phyloP scores from a whole-genome alignment of 2,113 vertebrate genomes.

The Cygnus buccinator region DNA sequence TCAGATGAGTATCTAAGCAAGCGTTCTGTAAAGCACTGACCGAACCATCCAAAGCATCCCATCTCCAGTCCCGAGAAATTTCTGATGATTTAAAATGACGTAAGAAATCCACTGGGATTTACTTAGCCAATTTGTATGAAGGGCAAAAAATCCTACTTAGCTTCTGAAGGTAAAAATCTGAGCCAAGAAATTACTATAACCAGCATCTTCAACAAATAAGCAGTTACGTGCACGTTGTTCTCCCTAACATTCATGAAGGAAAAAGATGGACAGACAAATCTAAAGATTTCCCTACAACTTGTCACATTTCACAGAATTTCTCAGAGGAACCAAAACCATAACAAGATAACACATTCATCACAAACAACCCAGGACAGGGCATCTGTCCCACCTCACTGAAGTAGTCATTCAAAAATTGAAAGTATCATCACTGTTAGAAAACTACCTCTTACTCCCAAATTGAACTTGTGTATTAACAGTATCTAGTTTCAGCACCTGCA shows the following conservation, averaged over 20 bases:
- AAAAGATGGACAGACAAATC: not conserved
- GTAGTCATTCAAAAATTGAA: not conserved
- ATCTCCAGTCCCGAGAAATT: not conserved
- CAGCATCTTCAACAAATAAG: not conserved
- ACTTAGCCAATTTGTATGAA: not conserved
- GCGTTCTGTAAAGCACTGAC: not conserved
- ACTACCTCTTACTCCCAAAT: not conserved
- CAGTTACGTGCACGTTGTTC: accelerated
- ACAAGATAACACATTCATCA: accelerated
- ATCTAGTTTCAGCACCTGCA: not conserved
- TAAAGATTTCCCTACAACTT: not conserved
- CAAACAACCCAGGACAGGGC: not conserved
- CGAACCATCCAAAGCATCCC: accelerated
- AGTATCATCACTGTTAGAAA: not conserved
- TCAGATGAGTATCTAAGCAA: not conserved
- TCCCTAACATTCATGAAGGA: accelerated
- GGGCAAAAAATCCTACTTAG: not conserved
- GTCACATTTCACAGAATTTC: not conserved
- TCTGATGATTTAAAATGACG: not conserved
- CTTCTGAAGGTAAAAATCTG: not conserved
- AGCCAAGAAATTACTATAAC: not conserved
- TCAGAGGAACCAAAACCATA: not conserved
- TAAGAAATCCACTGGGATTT: not conserved
- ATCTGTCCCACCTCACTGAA: not conserved
- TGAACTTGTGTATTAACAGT: not conserved